Conservation (phyloP, 2,888 invertebrate genomes). For the Loripinus fragilis region DNA sequence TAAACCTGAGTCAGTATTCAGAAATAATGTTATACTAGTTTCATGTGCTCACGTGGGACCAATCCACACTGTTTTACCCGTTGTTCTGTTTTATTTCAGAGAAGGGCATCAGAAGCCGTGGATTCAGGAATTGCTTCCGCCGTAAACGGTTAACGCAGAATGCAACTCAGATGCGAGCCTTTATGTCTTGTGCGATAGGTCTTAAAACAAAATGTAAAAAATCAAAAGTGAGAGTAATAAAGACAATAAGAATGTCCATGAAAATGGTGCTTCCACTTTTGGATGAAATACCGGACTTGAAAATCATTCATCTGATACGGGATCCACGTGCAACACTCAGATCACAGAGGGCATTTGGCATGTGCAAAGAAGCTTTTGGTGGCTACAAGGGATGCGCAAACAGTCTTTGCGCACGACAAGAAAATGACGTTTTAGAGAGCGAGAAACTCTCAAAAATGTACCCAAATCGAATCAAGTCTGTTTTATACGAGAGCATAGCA, state of each 20-base stretch:
- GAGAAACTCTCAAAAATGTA: slow-evolving; percentile 36
- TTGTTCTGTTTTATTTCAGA: background rate
- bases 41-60: background rate
- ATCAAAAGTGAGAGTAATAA: slow-evolving; percentile 51
- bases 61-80: no score
- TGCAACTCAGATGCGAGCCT: background rate
- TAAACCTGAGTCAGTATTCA: no score
- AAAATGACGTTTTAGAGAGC: slow-evolving; percentile 49
- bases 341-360: slow-evolving; percentile 44
- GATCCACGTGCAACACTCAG: slow-evolving; percentile 52
- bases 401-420: slow-evolving; percentile 37
- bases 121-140: background rate
- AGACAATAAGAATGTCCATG: slow-evolving; percentile 51
- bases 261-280: slow-evolving; percentile 33
- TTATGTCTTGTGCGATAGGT: slow-evolving; percentile 28
- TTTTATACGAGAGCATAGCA: slow-evolving; percentile 56
- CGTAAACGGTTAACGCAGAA: background rate
- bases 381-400: slow-evolving; percentile 27
- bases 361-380: slow-evolving; percentile 15
- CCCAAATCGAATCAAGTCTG: slow-evolving; percentile 38
- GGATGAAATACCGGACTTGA: slow-evolving; percentile 42
- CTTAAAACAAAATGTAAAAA: slow-evolving; percentile 33
- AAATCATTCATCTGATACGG: slow-evolving; percentile 56
- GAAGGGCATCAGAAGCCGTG: background rate
- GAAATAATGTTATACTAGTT: background rate